Evolutionary conservation across 2,888 invertebrate genomes (phyloP).

Genomic region (Anaspis maculata): DNA sequence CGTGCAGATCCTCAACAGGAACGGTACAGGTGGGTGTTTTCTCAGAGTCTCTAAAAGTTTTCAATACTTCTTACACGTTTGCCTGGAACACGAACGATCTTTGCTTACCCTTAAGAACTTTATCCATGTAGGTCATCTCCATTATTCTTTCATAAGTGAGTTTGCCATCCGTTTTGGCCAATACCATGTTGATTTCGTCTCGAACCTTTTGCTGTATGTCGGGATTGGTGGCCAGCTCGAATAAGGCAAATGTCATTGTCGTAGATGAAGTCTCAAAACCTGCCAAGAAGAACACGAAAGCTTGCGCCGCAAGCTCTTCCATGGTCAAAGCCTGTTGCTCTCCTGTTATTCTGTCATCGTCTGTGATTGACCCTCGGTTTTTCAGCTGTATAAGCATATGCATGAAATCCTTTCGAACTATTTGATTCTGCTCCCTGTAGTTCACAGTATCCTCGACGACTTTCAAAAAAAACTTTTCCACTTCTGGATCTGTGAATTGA

Average conservation of each 20-base stretch:
- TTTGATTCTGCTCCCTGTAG: slow-evolving; percentile 32
- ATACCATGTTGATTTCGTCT: slow-evolving; percentile 15
- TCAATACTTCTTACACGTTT: too few relatives aligned
- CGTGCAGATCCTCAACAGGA: slow-evolving; percentile 20
- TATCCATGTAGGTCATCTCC: slow-evolving; percentile 19
- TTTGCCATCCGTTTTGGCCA: slow-evolving; percentile 12
- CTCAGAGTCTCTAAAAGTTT: slow-evolving; percentile 35
- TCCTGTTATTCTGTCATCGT: slow-evolving; percentile 15
- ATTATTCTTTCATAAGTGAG: slow-evolving; percentile 17
- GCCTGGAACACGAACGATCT: too few relatives aligned
- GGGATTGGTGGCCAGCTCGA: slow-evolving; percentile 15
- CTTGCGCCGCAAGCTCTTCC: slow-evolving; percentile 17
- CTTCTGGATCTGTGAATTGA: slow-evolving; percentile 8
- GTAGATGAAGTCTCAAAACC: slow-evolving; percentile 21
- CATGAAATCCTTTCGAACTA: slow-evolving; percentile 44
- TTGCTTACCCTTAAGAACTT: slow-evolving; percentile 18
- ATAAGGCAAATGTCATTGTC: slow-evolving; percentile 18
- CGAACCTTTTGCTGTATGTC: slow-evolving; percentile 17
- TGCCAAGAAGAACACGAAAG: slow-evolving; percentile 17
- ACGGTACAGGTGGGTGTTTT: slow-evolving; percentile 30
- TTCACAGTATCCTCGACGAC: slow-evolving; percentile 37
- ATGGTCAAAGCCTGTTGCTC: slow-evolving; percentile 8
- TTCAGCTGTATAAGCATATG: slow-evolving; percentile 42
- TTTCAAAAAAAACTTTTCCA: slow-evolving; percentile 17
- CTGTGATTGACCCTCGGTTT: slow-evolving; percentile 24